A percentile compares a stretch with the other conserved stretches of the same genome.
phyloP scores from a whole-genome alignment of 2,113 vertebrate genomes.

The Butorides virescens region DNA sequence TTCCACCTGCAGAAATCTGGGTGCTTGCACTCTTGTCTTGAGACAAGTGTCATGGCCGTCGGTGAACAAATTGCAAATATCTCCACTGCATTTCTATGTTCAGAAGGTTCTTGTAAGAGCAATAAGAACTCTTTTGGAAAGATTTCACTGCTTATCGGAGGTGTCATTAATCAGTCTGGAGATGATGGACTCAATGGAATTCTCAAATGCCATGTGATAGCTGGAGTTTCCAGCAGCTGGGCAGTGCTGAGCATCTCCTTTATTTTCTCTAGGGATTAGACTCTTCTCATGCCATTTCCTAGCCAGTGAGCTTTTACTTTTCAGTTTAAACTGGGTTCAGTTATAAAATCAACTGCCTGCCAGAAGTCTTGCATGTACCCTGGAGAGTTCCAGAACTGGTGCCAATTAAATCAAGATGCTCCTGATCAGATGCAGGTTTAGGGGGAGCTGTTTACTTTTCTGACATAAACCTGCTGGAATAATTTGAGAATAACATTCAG shows the following conservation, averaged over 20 bases:
- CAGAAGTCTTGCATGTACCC: constrained; percentile 2
- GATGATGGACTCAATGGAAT: constrained; percentile 5
- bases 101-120: not conserved
- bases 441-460: not conserved
- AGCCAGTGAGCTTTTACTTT: constrained; percentile 54
- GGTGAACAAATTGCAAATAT: not conserved
- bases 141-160: constrained; percentile 37
- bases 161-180: constrained; percentile 32
- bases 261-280: constrained; percentile 29
- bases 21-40: not conserved
- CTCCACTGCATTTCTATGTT: not conserved
- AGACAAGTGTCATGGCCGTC: not conserved
- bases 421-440: not conserved
- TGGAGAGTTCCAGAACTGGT: constrained; percentile 3
- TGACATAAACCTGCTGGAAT: not conserved
- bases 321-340: constrained; percentile 50
- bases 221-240: constrained; percentile 18
- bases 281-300: constrained; percentile 46
- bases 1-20: not conserved
- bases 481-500: not conserved
- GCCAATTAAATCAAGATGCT: constrained; percentile 14
- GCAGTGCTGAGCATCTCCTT: not conserved
- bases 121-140: not conserved
- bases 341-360: constrained; percentile 47
- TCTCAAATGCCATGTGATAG: constrained; percentile 19